A percentile compares a stretch with the other conserved stretches of the same genome.
These are phyloP conservation scores for Drosophila busckii DNA, from an alignment of 1,140 invertebrate genomes.

Conservation along the genomic window DNA sequence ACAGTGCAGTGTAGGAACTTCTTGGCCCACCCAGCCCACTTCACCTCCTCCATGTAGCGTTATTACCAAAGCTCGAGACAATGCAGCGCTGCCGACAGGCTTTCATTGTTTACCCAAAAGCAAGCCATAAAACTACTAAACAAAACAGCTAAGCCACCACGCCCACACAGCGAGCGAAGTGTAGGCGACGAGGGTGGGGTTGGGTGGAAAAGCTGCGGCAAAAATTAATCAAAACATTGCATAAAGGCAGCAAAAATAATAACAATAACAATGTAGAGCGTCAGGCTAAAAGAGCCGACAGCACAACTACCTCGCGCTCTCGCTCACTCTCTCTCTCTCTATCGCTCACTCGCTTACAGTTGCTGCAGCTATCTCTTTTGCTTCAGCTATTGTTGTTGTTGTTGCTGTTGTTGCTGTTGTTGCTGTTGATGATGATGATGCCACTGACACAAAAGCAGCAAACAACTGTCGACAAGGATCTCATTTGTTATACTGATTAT, in stretches of 20 bases:
- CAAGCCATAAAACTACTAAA: conserved; percentile 73
- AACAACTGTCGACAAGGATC: conserved; percentile 76
- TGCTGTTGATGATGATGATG: conserved; percentile 66
- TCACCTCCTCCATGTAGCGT: neutral
- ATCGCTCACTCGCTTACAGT: neutral
- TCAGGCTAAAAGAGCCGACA: conserved; percentile 67
- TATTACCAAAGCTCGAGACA: conserved; percentile 60
- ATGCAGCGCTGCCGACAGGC: conserved; percentile 64
- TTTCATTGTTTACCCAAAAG: conserved; percentile 65
- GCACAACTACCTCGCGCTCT: conserved; percentile 6
- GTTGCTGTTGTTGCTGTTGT: conserved; percentile 20
- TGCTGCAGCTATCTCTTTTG: conserved; percentile 4
- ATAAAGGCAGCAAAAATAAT: conserved; percentile 76
- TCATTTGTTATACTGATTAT: conserved; percentile 76
- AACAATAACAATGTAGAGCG: conserved; percentile 74
- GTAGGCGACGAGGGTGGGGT: conserved; percentile 29
- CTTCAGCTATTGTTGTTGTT: too few relatives aligned
- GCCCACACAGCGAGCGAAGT: conserved; percentile 40
- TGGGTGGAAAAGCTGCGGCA: conserved; percentile 40
- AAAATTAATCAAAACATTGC: conserved; percentile 77
- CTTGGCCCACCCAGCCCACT: neutral
- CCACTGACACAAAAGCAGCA: conserved; percentile 74
- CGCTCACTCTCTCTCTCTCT: neutral
- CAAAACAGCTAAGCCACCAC: conserved; percentile 53
- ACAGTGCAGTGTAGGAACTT: conserved; percentile 27